phyloP scores from a whole-genome alignment of 2,797 vertebrate species.

The Thaleichthys pacificus region DNA sequence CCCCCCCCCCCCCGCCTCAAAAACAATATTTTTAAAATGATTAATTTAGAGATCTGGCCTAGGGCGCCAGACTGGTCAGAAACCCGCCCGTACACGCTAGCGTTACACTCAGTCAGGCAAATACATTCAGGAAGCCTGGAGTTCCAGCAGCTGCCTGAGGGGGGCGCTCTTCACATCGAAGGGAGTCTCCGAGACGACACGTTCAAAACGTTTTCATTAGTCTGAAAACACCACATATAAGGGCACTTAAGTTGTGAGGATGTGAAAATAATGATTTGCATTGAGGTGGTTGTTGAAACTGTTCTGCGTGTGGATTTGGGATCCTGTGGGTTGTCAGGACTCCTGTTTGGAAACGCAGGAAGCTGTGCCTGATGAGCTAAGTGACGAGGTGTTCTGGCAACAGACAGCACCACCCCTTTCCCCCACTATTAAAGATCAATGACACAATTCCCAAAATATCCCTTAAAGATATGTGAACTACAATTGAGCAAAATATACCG shows the following conservation, averaged over 20 bases:
- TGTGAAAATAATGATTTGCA: not conserved
- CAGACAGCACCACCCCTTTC: not conserved
- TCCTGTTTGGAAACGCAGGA: not conserved
- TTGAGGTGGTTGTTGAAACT: not conserved
- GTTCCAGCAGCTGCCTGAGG: conserved; percentile 14
- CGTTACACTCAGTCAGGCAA: not conserved
- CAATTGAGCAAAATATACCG: too few species aligned
- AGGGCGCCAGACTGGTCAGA: too few species aligned
- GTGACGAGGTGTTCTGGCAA: not conserved
- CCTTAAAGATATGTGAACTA: too few species aligned
- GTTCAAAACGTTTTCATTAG: not conserved
- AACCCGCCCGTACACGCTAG: not conserved
- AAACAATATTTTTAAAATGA: too few species aligned
- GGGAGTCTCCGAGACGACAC: not conserved
- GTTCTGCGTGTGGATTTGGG: not conserved
- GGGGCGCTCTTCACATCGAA: conserved; percentile 4
- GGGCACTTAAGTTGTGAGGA: not conserved
- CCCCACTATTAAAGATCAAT: not conserved
- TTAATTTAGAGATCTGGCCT: too few species aligned
- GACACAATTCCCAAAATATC: not conserved
- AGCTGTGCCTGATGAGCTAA: not conserved
- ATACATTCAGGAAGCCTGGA: conserved; percentile 18
- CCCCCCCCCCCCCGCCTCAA: too few species aligned
- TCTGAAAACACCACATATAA: not conserved
- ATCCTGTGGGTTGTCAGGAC: not conserved